Evolutionary conservation across 2,888 invertebrate species (phyloP), one percentile per base, ranked within the genome.

Genomic region (Agapostemon virescens): DNA sequence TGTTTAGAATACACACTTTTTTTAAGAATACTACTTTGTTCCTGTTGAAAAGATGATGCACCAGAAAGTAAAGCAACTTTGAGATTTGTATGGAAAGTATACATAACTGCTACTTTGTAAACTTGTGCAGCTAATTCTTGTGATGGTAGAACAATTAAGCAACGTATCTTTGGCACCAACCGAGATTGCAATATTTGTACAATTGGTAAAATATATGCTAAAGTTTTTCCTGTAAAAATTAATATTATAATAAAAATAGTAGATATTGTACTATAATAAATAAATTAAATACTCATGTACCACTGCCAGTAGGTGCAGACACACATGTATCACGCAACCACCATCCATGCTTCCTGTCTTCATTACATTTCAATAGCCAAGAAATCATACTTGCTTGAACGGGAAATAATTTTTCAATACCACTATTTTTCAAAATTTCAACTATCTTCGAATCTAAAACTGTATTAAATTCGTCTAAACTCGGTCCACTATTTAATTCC

Each of bases 271-370:
- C 15, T 9, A 0, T 23, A 36, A 33, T 7, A 36, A 4, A 26
- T 42, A 3, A 52, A 36, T 11, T 15, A 38, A 63, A 63, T 49
- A 23, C 26, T n/a, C 74, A 69, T 83, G 68, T 80, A 30, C 99
- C 99, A 94, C 98, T 98, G 26, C 98, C 99, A 2, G 99, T 99
- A 0, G 99, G 98, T 26, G 99, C 98, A 61, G 98, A 98, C 40
- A 99, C 97, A 93, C 99, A 99, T 71, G 98, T 94, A 92, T 99
- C 99, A 86, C 96, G 95, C 0, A 98, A 97, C 93, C 97, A 95
- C 79, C 85, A 86, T 87, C 96, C 94, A 40, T 94, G 93, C 88
- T 93, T 90, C 76, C 95, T 94, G 85, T 95, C 93, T 83, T 93
- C 91, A 85, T 95, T 94, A 82, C 95, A 95, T 87, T 95, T 93